A percentile compares a stretch with the other conserved stretches of the same genome.
Evolutionary conservation across 2,888 invertebrate genomes (phyloP).

Genomic region (Zaprionus obscuricornis): DNA sequence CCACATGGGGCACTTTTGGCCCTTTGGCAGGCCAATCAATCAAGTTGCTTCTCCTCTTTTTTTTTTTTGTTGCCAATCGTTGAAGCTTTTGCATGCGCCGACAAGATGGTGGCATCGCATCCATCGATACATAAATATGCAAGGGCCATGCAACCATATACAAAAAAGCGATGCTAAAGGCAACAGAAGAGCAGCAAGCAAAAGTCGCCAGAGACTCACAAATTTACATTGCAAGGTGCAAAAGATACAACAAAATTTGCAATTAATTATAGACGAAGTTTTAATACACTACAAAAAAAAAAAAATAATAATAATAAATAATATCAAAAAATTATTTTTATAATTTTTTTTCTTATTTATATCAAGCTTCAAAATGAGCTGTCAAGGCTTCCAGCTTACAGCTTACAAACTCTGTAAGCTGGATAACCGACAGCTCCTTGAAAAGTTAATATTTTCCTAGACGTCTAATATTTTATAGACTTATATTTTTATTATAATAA

Average conservation of each 20-base stretch:
- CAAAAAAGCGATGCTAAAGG: slow-evolving; percentile 22
- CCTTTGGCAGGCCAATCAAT: slow-evolving; percentile 80
- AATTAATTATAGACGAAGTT: background rate
- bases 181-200: slow-evolving; percentile 24
- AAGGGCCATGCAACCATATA: slow-evolving; percentile 38
- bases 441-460: background rate
- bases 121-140: slow-evolving; percentile 65
- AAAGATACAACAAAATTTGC: slow-evolving; percentile 2
- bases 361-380: background rate
- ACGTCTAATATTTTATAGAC: too few relatives aligned
- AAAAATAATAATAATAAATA: background rate
- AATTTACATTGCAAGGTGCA: slow-evolving; percentile 80
- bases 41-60: too few relatives aligned
- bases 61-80: slow-evolving; percentile 58
- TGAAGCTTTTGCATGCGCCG: slow-evolving; percentile 70
- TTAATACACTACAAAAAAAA: slow-evolving; percentile 29
- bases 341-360: background rate
- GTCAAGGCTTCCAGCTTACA: slow-evolving; percentile 3
- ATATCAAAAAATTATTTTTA: background rate
- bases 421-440: background rate
- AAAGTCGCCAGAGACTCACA: slow-evolving; percentile 34
- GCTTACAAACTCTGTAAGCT: background rate
- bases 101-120: slow-evolving; percentile 63
- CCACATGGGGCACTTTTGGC: slow-evolving; percentile 35
- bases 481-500: background rate